Base-by-base conservation (phyloP, 2,888 invertebrate species). In the Acanthoscelides obtectus region DNA sequence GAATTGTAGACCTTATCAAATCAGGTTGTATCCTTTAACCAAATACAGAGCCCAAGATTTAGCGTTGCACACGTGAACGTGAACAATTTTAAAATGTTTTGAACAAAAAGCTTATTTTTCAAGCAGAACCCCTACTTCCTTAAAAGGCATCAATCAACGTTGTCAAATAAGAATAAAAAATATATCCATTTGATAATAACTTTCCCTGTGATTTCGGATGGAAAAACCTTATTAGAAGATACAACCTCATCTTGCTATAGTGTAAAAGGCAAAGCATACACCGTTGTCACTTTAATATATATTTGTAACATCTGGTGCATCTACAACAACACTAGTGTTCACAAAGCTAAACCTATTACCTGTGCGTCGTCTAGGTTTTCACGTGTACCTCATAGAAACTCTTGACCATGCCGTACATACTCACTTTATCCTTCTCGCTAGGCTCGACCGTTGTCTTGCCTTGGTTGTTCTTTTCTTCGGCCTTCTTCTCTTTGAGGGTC, bases 401-500 rank as follows among this genome's bases (percentile, higher is more conserved):
- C 85, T 90, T 89, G 89, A 90, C 89, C 88, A 90, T 89, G 80
- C 90, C 90, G 86, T 90, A 86, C 89, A 90, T 90, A 86, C 90
- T 90, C 86, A 92, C 91, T 88, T 91, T 91, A 78, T 91, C 91
- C 86, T 90, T 91, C 80, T 92, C 91, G 12, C 72, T 71, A 72
- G 88, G 88, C 66, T 87, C 87, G 67, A 90, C 89, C 64, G 81
- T 81, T 69, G 90, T 89, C 75, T 92, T 90, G 72, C 91, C 92
- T 74, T 90, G 89, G 80, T 91, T 91, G 80, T 88, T 89, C 83
- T 92, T 94, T 80, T 96, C 95, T 84, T 96, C 96, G 2, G 95
- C 94, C 86, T 96, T 96, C 74, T 93, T 89, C 80, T 96, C 96
- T 83, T 96, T 96, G 25, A 96, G 85, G 0, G 96, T 95, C 85